Evolutionary conservation across 2,797 vertebrate genomes (phyloP), one percentile per base, ranked within the genome.

Genomic region (Tadarida brasiliensis): DNA sequence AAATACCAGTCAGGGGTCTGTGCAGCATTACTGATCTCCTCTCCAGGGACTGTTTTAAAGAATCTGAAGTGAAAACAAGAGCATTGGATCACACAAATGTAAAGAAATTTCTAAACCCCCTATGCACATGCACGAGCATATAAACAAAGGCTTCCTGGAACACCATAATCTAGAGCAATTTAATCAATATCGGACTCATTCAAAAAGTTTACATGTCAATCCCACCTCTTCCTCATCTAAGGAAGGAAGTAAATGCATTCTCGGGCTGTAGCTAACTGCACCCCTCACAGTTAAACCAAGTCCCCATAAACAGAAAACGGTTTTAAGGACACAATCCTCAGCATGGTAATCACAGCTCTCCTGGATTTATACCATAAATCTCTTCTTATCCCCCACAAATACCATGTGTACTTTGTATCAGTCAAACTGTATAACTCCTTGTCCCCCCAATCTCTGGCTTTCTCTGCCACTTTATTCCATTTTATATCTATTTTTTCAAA

Each of bases 1-100:
- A 94, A 95, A 74, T 96, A 89, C 49, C 80, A 80, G 67, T 73
- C 1, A 87, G 74, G 2, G 2, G 61, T 82, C 77, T 82, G 96
- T 91, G 44, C 7, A 91, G 22, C 28, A n/a, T 49, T 65, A 63
- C 10, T 70, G 22, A 97, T 74, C 11, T 87, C 39, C 57, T 93
- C 9, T 54, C 61, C 65, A 61, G 8, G 61, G 49, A 90, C 92
- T 83, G 12, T 74, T 90, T 94, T 85, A 84, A 86, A 82, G 24
- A 61, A 68, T 65, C 15, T 91, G 12, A 7, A 94, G 22, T 67
- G 28, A 51, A 94, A 81, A 73, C 10, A 84, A 78, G 44, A 76
- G 15, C 54, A 73, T 3, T 71, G 17, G 30, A 71, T 81, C 20
- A 83, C 22, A 82, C 10, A 61, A 84, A 85, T 28, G 81, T 39